phyloP scores from a whole-genome alignment of 2,113 vertebrate species.

The Canis aureus region DNA sequence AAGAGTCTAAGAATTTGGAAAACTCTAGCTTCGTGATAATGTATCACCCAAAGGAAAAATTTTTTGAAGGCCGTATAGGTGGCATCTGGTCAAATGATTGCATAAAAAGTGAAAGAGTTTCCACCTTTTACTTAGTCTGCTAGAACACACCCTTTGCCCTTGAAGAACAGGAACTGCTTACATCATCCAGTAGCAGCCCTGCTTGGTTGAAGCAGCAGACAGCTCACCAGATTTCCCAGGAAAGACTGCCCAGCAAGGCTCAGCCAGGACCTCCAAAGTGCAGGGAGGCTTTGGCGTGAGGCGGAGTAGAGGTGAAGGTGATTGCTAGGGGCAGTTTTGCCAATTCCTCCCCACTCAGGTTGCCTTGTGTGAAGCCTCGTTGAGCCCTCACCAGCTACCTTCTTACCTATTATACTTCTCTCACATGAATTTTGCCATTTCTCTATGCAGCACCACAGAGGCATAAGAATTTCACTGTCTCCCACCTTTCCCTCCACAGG shows the following conservation, averaged over 20 bases:
- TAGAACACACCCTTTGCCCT: not conserved
- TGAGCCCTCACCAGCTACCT: not conserved
- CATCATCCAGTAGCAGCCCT: constrained; percentile 39
- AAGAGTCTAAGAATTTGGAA: not conserved
- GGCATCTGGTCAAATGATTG: not conserved
- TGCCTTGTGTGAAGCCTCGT: not conserved
- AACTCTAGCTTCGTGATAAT: not conserved
- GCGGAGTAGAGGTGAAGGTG: not conserved
- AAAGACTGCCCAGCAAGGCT: not conserved
- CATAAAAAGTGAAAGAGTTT: not conserved
- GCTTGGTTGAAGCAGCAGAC: constrained; percentile 25
- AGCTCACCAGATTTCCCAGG: constrained; percentile 13
- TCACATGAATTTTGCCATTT: not conserved
- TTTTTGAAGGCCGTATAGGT: not conserved
- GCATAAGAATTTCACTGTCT: not conserved
- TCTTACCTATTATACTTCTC: not conserved
- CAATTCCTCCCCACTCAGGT: not conserved
- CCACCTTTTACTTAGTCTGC: not conserved
- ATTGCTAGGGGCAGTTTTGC: fast-evolving
- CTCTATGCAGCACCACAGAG: not conserved
- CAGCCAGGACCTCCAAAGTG: not conserved
- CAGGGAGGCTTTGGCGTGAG: fast-evolving
- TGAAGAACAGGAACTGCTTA: not conserved
- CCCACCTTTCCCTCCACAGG: not conserved
- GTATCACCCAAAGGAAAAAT: not conserved